A percentile compares a stretch with the other conserved stretches of the same genome.
Evolutionary conservation across 2,888 invertebrate species (phyloP).

Genomic region (Hybos culiciformis): DNA sequence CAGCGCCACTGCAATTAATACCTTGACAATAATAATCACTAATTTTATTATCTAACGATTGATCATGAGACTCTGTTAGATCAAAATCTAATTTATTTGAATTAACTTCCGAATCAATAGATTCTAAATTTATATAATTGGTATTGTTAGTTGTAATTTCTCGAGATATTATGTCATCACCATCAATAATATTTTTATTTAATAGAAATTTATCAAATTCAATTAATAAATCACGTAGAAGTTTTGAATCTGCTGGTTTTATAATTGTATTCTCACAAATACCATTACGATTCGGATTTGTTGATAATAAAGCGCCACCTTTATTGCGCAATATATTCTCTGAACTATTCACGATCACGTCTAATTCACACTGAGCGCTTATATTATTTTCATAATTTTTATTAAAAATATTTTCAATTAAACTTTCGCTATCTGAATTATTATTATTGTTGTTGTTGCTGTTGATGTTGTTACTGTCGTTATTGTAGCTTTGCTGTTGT

Average conservation of each 20-base stretch:
- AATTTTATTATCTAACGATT: not conserved
- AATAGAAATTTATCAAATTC: constrained; percentile 19
- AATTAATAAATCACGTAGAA: constrained; percentile 27
- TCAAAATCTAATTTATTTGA: not conserved
- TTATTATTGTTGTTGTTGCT: not conserved
- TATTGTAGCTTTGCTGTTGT: not conserved
- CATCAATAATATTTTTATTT: too few relatives aligned
- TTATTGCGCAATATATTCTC: too few relatives aligned
- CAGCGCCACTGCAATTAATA: too few relatives aligned
- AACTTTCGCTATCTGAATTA: too few relatives aligned
- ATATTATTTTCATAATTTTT: not conserved
- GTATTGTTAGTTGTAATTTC: too few relatives aligned
- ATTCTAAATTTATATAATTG: not conserved
- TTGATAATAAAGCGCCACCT: not conserved
- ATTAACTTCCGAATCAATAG: constrained; percentile 3
- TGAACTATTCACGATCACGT: not conserved
- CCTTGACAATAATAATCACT: too few relatives aligned
- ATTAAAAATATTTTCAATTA: not conserved
- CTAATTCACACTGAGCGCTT: too few relatives aligned
- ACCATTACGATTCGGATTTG: constrained; percentile 20
- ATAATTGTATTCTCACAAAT: constrained; percentile 26
- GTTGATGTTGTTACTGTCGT: not conserved
- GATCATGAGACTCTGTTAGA: not conserved
- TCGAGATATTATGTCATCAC: too few relatives aligned
- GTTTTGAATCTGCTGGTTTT: constrained; percentile 23